Evolutionary conservation across 2,113 vertebrate genomes (phyloP), one percentile per base, ranked within the genome.

Genomic region (Brachyistius frenatus): DNA sequence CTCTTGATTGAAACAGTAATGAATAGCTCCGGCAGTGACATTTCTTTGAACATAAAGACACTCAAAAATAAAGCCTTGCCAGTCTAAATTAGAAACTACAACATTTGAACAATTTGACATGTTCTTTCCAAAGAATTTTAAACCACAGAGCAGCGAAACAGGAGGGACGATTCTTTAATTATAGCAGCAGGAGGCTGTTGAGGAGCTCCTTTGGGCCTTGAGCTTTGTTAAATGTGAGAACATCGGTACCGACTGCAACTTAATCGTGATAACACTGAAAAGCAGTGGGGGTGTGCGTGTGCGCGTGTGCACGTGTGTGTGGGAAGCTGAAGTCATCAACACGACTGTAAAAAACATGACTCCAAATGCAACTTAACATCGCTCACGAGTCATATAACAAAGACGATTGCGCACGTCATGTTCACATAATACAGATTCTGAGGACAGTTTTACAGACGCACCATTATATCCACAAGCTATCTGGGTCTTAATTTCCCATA

Each of bases 121-220:
- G 56, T 60, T 67, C 36, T 13, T 62, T 66, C 23, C 2, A 61
- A 31, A 81, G 66, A 63, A 1, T 32, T 70, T 74, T 50, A 81
- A 81, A 33, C 31, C 2, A 9, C 11, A 32, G 53, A n/a, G 35
- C 35, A 63, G 16, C 1, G 2, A 66, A 47, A 54, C 23, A 39
- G 32, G 33, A 49, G 41, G 81, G 52, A 67, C 72, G 10, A 49
- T 56, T 39, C 46, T 76, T 78, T 82, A 88, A 87, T 90, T 92
- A 87, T 80, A 84, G 82, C 66, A 57, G 14, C 41, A 66, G 76
- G 72, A 81, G 63, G 50, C 37, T 10, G 36, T 11, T 70, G 71
- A 78, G 58, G 54, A 66, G 73, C 53, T 88, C 81, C 73, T 73
- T 23, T 47, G 66, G 89, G 85, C 36, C 60, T 33, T 55, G 61